phyloP scores from a whole-genome alignment of 2,888 invertebrate species.

The Agonopterix heracliana region DNA sequence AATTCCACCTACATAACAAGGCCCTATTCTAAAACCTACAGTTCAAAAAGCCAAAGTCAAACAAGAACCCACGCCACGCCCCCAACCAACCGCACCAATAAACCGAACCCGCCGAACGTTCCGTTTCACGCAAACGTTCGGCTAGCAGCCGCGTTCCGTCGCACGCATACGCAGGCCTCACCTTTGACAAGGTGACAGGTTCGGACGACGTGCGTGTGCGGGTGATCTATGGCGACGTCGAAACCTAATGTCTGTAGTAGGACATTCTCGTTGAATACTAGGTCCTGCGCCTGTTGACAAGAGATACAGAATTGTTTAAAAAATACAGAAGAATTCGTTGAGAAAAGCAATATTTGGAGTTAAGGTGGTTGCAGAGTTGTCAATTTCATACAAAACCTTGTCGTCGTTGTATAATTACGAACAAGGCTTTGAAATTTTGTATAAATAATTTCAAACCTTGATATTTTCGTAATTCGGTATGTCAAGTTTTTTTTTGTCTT shows the following conservation, averaged over 20 bases:
- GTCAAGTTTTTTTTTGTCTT: no score
- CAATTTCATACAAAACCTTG: no score
- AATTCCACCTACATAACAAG: neutral
- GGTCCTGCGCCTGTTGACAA: constrained; percentile 86
- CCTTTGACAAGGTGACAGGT: constrained; percentile 97
- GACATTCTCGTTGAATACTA: constrained; percentile 97
- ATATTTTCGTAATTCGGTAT: no score
- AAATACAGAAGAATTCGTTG: neutral
- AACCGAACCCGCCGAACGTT: constrained; percentile 9
- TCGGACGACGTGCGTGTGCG: constrained; percentile 97
- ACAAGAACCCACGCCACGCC: neutral
- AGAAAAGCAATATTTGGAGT: no score
- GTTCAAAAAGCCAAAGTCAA: neutral
- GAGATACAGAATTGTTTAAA: neutral
- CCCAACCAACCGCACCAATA: constrained; percentile 15
- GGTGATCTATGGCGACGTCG: constrained; percentile 98
- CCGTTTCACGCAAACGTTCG: constrained; percentile 6
- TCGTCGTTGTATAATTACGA: no score
- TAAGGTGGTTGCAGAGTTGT: no score
- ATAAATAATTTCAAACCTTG: no score
- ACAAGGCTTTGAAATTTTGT: no score
- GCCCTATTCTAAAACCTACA: neutral
- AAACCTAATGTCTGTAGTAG: constrained; percentile 98
- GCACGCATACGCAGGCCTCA: constrained; percentile 59
- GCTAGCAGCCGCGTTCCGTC: constrained; percentile 6